Evolutionary conservation across 2,797 vertebrate species (phyloP).

Genomic region (Myripristis murdjan): DNA sequence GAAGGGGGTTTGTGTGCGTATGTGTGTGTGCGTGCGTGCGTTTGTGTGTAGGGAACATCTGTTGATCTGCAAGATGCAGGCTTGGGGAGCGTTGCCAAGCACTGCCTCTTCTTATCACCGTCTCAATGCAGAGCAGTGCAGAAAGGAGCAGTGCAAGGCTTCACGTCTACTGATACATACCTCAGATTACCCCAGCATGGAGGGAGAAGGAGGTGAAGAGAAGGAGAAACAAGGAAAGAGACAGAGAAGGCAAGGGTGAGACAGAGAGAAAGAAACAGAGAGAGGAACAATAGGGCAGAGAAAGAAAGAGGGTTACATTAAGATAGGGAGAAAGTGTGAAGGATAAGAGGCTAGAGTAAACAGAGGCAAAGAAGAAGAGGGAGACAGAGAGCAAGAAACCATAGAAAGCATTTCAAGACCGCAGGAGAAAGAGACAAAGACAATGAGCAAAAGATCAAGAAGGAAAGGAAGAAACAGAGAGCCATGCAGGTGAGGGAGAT

Average conservation of each 20-base stretch:
- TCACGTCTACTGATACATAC: conserved; percentile 73
- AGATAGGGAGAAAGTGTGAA: neutral
- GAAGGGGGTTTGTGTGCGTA: conserved; percentile 44
- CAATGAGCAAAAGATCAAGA: conserved; percentile 25
- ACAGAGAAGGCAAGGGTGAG: neutral
- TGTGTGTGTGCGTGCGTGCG: conserved; percentile 33
- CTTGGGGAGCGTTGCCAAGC: conserved; percentile 75
- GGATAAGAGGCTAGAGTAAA: neutral
- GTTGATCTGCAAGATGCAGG: conserved; percentile 80
- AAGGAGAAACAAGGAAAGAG: conserved; percentile 15
- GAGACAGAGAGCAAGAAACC: conserved; percentile 19
- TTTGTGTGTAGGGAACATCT: conserved; percentile 68
- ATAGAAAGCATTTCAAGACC: conserved; percentile 21
- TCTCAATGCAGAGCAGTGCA: conserved; percentile 71
- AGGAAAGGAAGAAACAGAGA: conserved; percentile 16
- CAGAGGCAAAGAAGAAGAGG: conserved; percentile 3
- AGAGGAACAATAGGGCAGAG: neutral
- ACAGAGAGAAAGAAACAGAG: neutral
- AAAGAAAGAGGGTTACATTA: conserved; percentile 7
- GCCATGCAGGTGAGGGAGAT: conserved; percentile 67
- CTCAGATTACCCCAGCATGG: conserved; percentile 72
- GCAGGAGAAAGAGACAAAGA: conserved; percentile 34
- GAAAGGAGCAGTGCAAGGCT: conserved; percentile 59
- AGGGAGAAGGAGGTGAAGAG: conserved; percentile 40
- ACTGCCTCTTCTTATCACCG: conserved; percentile 76